These are phyloP conservation scores for Harlomillsia oculata DNA, from an alignment of 1,140 invertebrate species.

Conservation along the genomic window DNA sequence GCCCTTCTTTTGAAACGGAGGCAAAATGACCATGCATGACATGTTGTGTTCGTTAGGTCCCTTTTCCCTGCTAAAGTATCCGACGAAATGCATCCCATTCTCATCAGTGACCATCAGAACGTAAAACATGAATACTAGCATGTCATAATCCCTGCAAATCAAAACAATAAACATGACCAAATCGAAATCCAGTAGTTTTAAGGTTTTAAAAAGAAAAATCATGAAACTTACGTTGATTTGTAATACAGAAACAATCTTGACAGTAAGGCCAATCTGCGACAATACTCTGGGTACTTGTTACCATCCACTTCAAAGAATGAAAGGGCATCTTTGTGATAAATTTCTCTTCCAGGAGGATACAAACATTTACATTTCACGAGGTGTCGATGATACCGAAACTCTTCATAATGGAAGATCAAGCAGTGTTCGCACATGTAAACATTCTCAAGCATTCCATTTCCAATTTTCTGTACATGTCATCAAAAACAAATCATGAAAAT, in stretches of 20 bases:
- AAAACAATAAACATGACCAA: too few species aligned
- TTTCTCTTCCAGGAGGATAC: slow-evolving; percentile 81
- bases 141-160: too few species aligned
- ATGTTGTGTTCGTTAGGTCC: slow-evolving; percentile 97
- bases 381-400: slow-evolving; percentile 10
- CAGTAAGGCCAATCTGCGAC: slow-evolving; percentile 88
- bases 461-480: slow-evolving; percentile 93
- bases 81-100: slow-evolving; percentile 86
- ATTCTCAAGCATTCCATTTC: slow-evolving; percentile 92
- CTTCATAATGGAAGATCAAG: slow-evolving; percentile 66
- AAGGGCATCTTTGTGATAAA: slow-evolving; percentile 76
- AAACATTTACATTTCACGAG: slow-evolving; percentile 66
- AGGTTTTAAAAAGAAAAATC: too few species aligned
- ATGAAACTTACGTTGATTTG: slow-evolving; percentile 94
- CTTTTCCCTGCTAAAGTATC: slow-evolving; percentile 97
- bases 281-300: slow-evolving; percentile 84
- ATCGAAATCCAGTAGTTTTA: too few species aligned
- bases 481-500: slow-evolving; percentile 93
- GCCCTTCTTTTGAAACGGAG: slow-evolving; percentile 96
- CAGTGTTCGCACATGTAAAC: slow-evolving; percentile 97
- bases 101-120: slow-evolving; percentile 90
- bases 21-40: slow-evolving; percentile 54
- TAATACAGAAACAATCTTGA: slow-evolving; percentile 95
- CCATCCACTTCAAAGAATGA: slow-evolving; percentile 87
- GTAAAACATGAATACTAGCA: slow-evolving; percentile 95